Conservation (phyloP, 2,888 invertebrate species). For the Spodoptera exigua region DNA sequence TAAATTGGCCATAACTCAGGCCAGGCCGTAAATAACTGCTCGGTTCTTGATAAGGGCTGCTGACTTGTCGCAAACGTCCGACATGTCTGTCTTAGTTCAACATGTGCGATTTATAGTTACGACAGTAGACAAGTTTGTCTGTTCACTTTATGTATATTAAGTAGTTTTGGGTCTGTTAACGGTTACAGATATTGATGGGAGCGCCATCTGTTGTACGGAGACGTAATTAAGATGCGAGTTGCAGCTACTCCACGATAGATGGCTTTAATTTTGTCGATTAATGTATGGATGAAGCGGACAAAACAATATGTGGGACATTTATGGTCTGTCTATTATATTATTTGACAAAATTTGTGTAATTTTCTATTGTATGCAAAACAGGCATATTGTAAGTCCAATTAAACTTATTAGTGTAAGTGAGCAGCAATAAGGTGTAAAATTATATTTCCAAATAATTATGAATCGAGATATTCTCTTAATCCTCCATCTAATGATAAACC, state of each 20-base stretch:
- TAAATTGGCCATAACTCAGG: conserved; percentile 89
- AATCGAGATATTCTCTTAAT: too few relatives aligned
- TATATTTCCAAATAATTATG: too few relatives aligned
- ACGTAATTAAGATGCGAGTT: conserved; percentile 55
- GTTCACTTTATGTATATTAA: conserved; percentile 60
- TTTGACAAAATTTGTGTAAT: too few relatives aligned
- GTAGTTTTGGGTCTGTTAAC: conserved; percentile 59
- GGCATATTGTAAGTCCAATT: too few relatives aligned
- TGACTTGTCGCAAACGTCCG: conserved; percentile 83
- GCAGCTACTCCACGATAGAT: conserved; percentile 47
- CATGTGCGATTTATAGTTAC: conserved; percentile 82
- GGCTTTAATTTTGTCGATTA: conserved; percentile 51
- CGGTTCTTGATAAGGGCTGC: conserved; percentile 86
- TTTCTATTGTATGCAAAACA: too few relatives aligned
- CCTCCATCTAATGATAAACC: too few relatives aligned
- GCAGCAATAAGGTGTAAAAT: too few relatives aligned
- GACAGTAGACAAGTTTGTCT: conserved; percentile 54
- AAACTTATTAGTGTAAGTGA: too few relatives aligned
- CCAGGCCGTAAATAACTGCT: conserved; percentile 84
- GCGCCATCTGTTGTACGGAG: conserved; percentile 56
- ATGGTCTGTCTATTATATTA: too few relatives aligned
- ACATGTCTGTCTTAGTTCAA: conserved; percentile 85
- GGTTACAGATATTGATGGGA: conserved; percentile 54
- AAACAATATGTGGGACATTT: too few relatives aligned
- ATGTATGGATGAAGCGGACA: conserved; percentile 10